Base-by-base conservation (phyloP, 2,888 invertebrate genomes). In the Caenorhabditis sinica region DNA sequence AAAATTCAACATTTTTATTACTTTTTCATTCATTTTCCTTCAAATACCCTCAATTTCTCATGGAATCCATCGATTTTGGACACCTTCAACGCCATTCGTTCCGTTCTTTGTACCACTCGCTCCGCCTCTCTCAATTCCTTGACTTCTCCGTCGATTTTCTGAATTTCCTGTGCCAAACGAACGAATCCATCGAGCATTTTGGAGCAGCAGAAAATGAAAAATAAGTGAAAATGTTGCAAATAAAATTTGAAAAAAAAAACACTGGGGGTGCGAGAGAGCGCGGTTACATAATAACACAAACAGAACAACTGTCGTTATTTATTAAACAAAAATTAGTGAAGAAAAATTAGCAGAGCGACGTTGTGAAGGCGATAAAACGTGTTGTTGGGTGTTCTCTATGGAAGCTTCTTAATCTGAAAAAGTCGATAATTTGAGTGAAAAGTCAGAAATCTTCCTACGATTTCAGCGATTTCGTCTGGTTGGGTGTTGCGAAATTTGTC, bases 1-100 rank as follows among this genome's bases (percentile, higher is more conserved):
- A 56, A 56, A 20, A 20, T 25, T 4, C 0, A 56, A 11, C 13
- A 17, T 49, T 56, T 56, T 56, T 15, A 9, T 49, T n/a, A 8
- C 8, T 45, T 9, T 2, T 49, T 49, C 28, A 23, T 43, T 13
- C 36, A 9, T 58, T 43, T 20, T 43, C 20, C n/a, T 25, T 20
- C 49, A 13, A 53, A 56, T 66, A 83, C 82, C 60, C 28, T 43
- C 33, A 83, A 53, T 49, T 77, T 73, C 23, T 28, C 43, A 45
- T 56, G 30, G 33, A 79, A 73, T 36, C 56, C 74, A 5, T 69
- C 68, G 30, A 49, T 49, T 25, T 58, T 56, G 15, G 72, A 58
- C 23, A 79, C 45, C 20, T 65, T 69, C 51, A 83, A 20, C 6
- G 58, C 61, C 56, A 69, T 28, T 33, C 45, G 68, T 17, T 61